These are phyloP conservation scores for Nematostella vectensis DNA, from an alignment of 92 coral and sea anemone species.

Conservation along the genomic window DNA sequence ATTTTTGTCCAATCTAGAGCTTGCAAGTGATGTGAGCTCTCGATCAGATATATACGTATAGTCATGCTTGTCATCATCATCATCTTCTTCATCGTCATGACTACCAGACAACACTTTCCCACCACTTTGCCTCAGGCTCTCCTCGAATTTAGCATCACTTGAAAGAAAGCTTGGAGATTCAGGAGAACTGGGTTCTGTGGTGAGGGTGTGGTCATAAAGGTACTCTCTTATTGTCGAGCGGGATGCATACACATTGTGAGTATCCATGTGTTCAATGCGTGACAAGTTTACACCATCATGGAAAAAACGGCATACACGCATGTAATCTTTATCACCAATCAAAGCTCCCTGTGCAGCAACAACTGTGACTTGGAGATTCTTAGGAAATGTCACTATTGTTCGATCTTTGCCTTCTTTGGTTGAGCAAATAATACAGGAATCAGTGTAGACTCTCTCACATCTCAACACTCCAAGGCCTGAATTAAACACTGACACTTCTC, in stretches of 20 bases:
- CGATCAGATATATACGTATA: conserved; percentile 16
- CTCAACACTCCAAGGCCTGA: conserved; percentile 64
- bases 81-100: conserved; percentile 1
- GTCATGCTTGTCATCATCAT: conserved; percentile 10
- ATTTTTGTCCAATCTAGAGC: background rate
- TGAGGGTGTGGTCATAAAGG: conserved; percentile 25
- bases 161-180: conserved; percentile 3
- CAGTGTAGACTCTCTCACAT: conserved; percentile 43
- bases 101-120: background rate
- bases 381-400: conserved; percentile 81
- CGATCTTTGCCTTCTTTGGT: conserved; percentile 47
- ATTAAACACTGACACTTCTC: conserved; percentile 50
- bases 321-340: conserved; percentile 76
- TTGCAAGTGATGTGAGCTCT: background rate
- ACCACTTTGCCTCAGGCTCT: background rate
- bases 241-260: conserved; percentile 72
- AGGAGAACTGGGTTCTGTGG: conserved; percentile 43
- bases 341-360: conserved; percentile 79
- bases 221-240: conserved; percentile 74
- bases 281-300: conserved; percentile 75
- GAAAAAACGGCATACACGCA: conserved; percentile 64
- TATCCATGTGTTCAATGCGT: conserved; percentile 68
- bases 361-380: conserved; percentile 63
- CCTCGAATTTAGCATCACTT: background rate
- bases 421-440: conserved; percentile 69